Percentiles rank a stretch among this genome's conserved stretches.
Conservation (phyloP, 2,888 invertebrate genomes). For the Oscheius sp. region DNA sequence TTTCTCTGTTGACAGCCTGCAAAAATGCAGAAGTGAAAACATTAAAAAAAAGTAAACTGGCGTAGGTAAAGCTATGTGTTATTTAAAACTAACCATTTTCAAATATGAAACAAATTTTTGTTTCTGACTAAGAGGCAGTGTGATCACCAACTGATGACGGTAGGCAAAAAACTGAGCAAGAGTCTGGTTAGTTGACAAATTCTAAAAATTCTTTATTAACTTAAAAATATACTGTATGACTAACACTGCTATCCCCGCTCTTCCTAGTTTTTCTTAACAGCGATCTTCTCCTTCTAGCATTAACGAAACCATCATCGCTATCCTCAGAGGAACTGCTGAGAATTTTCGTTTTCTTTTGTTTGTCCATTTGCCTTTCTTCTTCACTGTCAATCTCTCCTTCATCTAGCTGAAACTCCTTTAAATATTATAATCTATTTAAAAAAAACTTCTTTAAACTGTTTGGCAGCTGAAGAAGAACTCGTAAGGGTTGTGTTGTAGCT, state of each 20-base stretch:
- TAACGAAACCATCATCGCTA: background rate
- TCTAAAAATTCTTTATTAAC: background rate
- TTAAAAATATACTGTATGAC: background rate
- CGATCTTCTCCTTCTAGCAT: conserved; percentile 41
- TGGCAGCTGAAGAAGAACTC: too few relatives aligned
- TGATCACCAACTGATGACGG: background rate
- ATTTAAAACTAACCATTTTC: background rate
- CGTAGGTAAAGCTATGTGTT: too few relatives aligned
- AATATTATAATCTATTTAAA: background rate
- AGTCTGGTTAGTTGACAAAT: background rate
- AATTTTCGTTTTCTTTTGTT: background rate
- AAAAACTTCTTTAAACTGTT: background rate
- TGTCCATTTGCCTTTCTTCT: background rate
- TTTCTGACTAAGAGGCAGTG: background rate
- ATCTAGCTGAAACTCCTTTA: background rate
- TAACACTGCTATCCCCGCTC: background rate
- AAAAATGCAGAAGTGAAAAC: too few relatives aligned
- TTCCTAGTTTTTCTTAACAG: conserved; percentile 11
- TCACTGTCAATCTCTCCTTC: background rate
- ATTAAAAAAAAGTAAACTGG: too few relatives aligned
- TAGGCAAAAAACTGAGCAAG: background rate
- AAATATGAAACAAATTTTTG: background rate
- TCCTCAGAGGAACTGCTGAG: background rate
- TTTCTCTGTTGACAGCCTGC: too few relatives aligned
- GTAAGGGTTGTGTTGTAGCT: too few relatives aligned